phyloP scores from a whole-genome alignment of 92 coral and sea anemone genomes.

The Pocillopora meandrina region DNA sequence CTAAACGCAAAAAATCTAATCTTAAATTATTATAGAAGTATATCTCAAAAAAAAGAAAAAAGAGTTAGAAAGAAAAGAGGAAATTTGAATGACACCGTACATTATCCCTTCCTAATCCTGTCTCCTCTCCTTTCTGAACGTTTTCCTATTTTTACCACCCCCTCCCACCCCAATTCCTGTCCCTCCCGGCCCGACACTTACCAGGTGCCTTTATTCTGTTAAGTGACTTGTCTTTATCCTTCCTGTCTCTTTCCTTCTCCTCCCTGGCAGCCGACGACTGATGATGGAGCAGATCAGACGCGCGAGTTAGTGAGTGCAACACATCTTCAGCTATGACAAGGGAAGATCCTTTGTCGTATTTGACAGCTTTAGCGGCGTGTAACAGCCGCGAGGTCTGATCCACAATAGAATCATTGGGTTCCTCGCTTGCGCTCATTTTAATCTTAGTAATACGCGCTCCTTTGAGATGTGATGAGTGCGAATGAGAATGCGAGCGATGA shows the following conservation, averaged over 20 bases:
- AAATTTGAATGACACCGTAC: too few species aligned
- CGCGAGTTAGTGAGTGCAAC: conserved; percentile 80
- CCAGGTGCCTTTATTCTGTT: conserved; percentile 68
- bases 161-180: background rate
- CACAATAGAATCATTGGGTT: conserved; percentile 76
- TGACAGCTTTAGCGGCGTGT: conserved; percentile 72
- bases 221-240: conserved; percentile 62
- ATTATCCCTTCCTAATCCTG: too few species aligned
- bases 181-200: conserved; percentile 10
- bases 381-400: conserved; percentile 83
- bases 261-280: conserved; percentile 55
- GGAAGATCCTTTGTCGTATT: conserved; percentile 55
- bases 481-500: conserved; percentile 53
- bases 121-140: background rate
- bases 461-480: conserved; percentile 54
- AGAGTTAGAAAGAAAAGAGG: too few species aligned
- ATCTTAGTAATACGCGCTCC: conserved; percentile 83
- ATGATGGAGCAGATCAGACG: conserved; percentile 74
- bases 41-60: too few species aligned
- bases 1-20: too few species aligned
- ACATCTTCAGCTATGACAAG: conserved; percentile 82
- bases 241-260: conserved; percentile 65
- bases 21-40: too few species aligned
- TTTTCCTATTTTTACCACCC: background rate
- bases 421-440: conserved; percentile 75